Base-by-base conservation (phyloP, 1,140 invertebrate genomes). In the Zeugodacus cucurbitae region DNA sequence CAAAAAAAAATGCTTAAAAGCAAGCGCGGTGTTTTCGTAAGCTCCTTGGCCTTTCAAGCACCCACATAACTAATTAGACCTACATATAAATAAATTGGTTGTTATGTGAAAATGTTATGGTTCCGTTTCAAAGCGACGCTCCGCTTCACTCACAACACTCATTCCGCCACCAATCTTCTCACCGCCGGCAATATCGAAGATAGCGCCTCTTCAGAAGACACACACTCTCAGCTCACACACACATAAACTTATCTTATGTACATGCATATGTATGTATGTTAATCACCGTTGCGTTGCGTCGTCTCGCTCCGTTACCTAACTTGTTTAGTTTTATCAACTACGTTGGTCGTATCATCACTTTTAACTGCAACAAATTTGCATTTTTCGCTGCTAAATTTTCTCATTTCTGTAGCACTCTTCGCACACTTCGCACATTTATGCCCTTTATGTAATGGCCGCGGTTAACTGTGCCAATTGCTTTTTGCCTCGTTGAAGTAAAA, bases 301-400 rank as follows among this genome's bases (percentile, higher is more conserved):
- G 74, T 82, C 26, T 82, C 74, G 41, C n/a, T 41, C 7, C 41
- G 41, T 82, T 82, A 82, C 74, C 74, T 82, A 48, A 82, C 74
- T 3, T 26, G n/a, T 82, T 82, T 34, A 48, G 10, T 82, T 44
- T 82, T 82, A 82, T 48, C 41, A 82, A 82, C 44, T 48, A 48
- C n/a, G 5, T 8, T 32, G 34, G 32, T n/a, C 22, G 22, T 48
- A 34, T 17, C 74, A 41, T 41, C 41, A 26, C 74, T 44, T 44
- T 82, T 82, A n/a, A 48, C 11, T 82, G 74, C n/a, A 82, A 82
- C 37, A 29, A 82, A 82, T 82, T 82, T 82, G 74, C 74, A 82
- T 54, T 48, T 44, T 82, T 82, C n/a, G 10, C 26, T 17, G 74
- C 26, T 82, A 48, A 82, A 82, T 82, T 82, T 82, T 82, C 41